phyloP scores from a whole-genome alignment of 2,113 vertebrate genomes.

The Glaucidium brasilianum region DNA sequence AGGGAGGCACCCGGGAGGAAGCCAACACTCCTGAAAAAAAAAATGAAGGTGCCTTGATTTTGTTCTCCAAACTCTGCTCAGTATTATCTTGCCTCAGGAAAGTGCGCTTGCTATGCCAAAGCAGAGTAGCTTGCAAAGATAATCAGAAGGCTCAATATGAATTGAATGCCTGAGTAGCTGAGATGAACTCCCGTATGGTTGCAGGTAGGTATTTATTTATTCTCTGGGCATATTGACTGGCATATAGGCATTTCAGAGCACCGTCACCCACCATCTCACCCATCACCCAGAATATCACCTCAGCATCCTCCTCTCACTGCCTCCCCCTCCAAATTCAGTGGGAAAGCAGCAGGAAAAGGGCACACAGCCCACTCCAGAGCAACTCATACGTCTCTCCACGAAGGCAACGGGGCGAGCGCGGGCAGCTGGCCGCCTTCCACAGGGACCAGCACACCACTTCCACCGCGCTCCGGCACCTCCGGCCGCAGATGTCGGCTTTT shows the following conservation, averaged over 20 bases:
- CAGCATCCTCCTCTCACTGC: not conserved
- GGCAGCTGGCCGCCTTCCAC: conserved; percentile 67
- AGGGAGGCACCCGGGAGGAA: not conserved
- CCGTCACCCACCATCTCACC: not conserved
- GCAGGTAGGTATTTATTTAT: not conserved
- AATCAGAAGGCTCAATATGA: not conserved
- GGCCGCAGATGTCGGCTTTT: conserved; percentile 65
- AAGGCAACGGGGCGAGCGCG: not conserved
- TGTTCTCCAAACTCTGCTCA: not conserved
- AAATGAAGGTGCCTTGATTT: not conserved
- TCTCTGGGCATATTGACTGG: not conserved
- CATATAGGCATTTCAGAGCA: not conserved
- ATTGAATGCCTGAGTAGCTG: not conserved
- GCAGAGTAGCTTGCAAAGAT: not conserved
- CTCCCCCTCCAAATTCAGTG: not conserved
- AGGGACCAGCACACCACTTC: conserved; percentile 23
- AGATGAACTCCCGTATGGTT: not conserved
- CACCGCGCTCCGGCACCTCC: not conserved
- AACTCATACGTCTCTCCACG: not conserved
- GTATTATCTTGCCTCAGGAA: not conserved
- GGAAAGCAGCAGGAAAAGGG: not conserved
- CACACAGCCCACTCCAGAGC: not conserved
- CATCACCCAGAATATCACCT: not conserved
- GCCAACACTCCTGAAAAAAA: not conserved
- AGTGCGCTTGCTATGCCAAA: not conserved